These are phyloP conservation scores for Volucella bombylans DNA, from an alignment of 2,888 invertebrate species.

Conservation along the genomic window DNA sequence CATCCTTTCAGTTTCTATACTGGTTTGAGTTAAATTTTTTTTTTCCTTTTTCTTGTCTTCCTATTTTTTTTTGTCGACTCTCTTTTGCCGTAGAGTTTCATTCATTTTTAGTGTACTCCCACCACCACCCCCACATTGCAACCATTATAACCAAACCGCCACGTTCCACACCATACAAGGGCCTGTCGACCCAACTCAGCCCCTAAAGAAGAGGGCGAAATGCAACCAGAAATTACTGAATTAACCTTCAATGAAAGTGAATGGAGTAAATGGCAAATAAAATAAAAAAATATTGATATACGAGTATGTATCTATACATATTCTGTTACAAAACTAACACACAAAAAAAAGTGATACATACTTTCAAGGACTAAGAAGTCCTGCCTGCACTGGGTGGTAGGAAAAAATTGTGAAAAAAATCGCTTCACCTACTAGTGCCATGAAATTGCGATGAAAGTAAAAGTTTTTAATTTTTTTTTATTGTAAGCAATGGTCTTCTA, in stretches of 20 bases:
- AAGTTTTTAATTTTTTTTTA: conserved; percentile 52
- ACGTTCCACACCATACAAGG: conserved; percentile 35
- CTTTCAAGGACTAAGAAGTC: conserved; percentile 54
- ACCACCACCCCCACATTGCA: conserved; percentile 48
- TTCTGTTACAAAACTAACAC: conserved; percentile 67
- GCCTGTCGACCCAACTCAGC: not conserved
- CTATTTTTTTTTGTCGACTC: conserved; percentile 43
- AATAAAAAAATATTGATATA: conserved; percentile 55
- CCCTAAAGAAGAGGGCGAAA: conserved; percentile 41
- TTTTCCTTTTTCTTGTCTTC: conserved; percentile 13
- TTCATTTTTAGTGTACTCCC: conserved; percentile 68
- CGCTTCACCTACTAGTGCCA: conserved; percentile 29
- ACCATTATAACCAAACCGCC: conserved; percentile 50
- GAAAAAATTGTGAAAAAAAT: conserved; percentile 52
- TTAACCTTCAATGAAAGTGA: conserved; percentile 74
- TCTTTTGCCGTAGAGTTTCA: conserved; percentile 54
- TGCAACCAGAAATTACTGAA: conserved; percentile 74
- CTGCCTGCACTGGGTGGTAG: conserved; percentile 11
- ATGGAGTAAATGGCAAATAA: conserved; percentile 63
- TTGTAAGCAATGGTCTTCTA: conserved; percentile 11
- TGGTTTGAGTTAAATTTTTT: conserved; percentile 24
- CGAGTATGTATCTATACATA: conserved; percentile 24
- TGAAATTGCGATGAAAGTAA: conserved; percentile 64
- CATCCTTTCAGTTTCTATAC: conserved; percentile 67
- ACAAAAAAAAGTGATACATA: conserved; percentile 45